phyloP scores from a whole-genome alignment of 2,797 vertebrate genomes.

The Rhynchonycteris naso region DNA sequence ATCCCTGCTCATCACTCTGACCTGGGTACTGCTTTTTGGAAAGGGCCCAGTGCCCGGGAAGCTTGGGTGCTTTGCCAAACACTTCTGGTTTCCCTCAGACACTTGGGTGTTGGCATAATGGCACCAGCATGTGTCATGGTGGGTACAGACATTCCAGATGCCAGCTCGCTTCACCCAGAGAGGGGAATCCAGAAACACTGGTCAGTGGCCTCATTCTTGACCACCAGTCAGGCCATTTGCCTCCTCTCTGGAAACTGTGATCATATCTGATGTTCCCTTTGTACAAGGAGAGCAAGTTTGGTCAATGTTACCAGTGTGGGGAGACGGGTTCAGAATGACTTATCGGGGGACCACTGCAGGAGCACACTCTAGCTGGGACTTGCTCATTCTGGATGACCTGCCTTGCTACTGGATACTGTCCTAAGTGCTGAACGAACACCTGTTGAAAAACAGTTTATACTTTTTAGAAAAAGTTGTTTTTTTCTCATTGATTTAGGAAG shows the following conservation, averaged over 20 bases:
- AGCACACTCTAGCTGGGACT: not conserved
- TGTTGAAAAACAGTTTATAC: not conserved
- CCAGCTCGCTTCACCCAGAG: not conserved
- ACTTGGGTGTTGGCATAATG: not conserved
- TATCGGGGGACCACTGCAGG: not conserved
- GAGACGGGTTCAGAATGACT: not conserved
- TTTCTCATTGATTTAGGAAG: too few species aligned
- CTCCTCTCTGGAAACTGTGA: not conserved
- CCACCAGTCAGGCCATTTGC: not conserved
- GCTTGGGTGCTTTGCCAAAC: not conserved
- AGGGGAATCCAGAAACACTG: not conserved
- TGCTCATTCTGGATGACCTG: not conserved
- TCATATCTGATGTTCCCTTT: not conserved
- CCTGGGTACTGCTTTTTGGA: not conserved
- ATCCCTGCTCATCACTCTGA: not conserved
- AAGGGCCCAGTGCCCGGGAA: not conserved
- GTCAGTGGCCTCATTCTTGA: not conserved
- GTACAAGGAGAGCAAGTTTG: not conserved
- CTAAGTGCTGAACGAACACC: not conserved
- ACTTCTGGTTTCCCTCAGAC: not conserved
- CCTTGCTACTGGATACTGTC: not conserved
- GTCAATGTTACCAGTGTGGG: not conserved
- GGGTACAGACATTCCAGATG: not conserved
- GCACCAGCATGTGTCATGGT: not conserved
- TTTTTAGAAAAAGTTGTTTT: not conserved